A percentile compares a stretch with the other conserved stretches of the same genome.
Conservation (phyloP, 1,140 invertebrate genomes). For the Pogonomyrmex barbatus region DNA sequence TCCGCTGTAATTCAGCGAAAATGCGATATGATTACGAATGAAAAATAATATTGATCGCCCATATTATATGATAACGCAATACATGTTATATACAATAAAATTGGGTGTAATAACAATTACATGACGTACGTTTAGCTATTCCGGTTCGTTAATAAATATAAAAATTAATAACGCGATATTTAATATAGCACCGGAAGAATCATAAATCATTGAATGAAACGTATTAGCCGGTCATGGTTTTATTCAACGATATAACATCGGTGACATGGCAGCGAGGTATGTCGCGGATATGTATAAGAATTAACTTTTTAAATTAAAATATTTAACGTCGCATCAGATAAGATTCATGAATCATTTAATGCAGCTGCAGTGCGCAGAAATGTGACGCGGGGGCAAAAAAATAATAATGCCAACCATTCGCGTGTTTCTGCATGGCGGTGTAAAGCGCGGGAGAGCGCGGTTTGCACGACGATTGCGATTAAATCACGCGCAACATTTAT, state of each 20-base stretch:
- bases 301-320: constrained; percentile 59
- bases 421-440: constrained; percentile 12
- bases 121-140: constrained; percentile 14
- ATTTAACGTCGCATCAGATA: constrained; percentile 52
- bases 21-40: constrained; percentile 31
- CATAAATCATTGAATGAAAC: constrained; percentile 45
- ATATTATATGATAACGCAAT: not conserved
- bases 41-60: constrained; percentile 44
- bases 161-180: constrained; percentile 39
- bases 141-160: constrained; percentile 31
- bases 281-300: constrained; percentile 4
- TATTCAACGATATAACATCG: constrained; percentile 1
- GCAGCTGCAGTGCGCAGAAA: constrained; percentile 54
- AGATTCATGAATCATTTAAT: constrained; percentile 59
- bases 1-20: not conserved
- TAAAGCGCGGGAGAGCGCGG: not conserved
- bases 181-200: constrained; percentile 12
- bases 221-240: constrained; percentile 26
- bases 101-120: constrained; percentile 40
- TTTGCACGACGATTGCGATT: constrained; percentile 33
- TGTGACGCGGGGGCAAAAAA: constrained; percentile 44
- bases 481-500: constrained; percentile 42
- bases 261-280: not conserved
- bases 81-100: constrained; percentile 5
- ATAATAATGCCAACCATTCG: constrained; percentile 42